These are phyloP conservation scores for Loris lydekkerianus DNA, from an alignment of 2,797 vertebrate species.

Conservation along the genomic window DNA sequence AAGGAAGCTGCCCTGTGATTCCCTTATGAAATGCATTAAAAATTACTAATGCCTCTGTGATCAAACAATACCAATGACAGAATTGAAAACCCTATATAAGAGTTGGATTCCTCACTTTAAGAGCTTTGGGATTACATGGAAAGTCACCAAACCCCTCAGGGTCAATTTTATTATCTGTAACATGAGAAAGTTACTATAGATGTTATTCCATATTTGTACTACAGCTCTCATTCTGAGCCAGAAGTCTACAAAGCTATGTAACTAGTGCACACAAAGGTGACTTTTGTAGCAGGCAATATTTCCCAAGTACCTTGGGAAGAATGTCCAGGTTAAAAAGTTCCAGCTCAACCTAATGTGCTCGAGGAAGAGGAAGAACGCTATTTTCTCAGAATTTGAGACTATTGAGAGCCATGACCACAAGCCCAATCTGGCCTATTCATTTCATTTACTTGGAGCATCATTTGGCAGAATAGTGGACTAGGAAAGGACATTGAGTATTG, in stretches of 20 bases:
- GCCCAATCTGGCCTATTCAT: conserved; percentile 19
- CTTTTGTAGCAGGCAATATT: background rate
- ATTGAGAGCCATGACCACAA: background rate
- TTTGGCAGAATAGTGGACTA: conserved; percentile 24
- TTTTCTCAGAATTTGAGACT: conserved; percentile 56
- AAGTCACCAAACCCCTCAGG: background rate
- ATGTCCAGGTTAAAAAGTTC: background rate
- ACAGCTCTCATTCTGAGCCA: background rate
- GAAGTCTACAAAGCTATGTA: background rate
- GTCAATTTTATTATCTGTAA: background rate
- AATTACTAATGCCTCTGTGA: background rate
- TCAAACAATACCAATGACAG: background rate
- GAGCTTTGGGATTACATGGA: background rate
- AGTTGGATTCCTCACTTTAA: background rate
- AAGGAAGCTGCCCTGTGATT: background rate
- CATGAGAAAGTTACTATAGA: background rate
- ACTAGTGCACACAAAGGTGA: conserved; percentile 24
- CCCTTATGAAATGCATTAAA: background rate
- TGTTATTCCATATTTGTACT: background rate
- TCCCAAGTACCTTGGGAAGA: background rate
- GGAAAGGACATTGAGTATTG: background rate
- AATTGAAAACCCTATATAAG: background rate
- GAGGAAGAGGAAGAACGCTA: conserved; percentile 57
- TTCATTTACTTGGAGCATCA: conserved; percentile 28
- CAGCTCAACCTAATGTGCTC: background rate